Evolutionary conservation across 2,113 vertebrate species (phyloP).

Genomic region (cat (Felis catus)): DNA sequence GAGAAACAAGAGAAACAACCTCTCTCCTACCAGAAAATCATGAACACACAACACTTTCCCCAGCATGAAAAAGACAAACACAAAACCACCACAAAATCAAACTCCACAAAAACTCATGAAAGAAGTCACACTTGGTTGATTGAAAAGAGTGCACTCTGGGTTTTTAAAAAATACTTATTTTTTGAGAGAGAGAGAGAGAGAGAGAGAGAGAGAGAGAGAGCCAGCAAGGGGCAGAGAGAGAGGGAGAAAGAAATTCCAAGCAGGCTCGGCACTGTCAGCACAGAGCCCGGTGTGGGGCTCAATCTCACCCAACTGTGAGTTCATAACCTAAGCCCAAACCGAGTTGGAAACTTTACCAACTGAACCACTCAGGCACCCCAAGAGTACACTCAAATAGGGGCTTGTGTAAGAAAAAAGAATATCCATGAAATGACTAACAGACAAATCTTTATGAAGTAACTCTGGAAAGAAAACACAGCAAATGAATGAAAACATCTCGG

Average conservation of each 20-base stretch:
- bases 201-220: no score
- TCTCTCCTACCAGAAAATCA: background rate
- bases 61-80: background rate
- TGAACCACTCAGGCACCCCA: no score
- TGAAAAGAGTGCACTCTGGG: background rate
- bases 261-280: no score
- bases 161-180: no score
- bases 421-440: background rate
- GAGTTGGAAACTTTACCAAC: no score
- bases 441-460: background rate
- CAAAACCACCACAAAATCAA: background rate
- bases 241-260: no score
- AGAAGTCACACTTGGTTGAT: background rate
- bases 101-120: background rate
- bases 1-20: background rate
- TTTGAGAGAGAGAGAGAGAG: no score
- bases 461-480: background rate
- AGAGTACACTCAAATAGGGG: background rate
- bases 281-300: no score
- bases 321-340: no score
- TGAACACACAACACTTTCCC: background rate
- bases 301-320: no score
- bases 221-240: no score
- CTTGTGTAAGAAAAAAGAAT: constrained; percentile 30
- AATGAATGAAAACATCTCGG: background rate